Evolutionary conservation across 2,888 invertebrate species (phyloP), one percentile per base, ranked within the genome.

Genomic region (Leptinotarsa peninsularis): DNA sequence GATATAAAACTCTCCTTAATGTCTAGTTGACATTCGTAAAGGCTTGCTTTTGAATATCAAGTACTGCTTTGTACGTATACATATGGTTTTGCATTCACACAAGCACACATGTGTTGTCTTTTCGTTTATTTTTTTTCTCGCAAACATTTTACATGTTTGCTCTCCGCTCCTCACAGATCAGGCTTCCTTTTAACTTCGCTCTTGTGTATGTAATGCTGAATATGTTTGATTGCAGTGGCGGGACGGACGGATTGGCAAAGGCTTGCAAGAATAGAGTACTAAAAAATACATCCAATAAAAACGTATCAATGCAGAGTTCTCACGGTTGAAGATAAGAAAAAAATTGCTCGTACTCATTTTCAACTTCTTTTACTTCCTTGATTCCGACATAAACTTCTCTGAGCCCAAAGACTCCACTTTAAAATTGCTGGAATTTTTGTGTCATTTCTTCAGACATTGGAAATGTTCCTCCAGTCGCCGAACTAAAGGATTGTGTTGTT

Each of bases 31-130:
- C 77, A 79, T 79, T 73, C 73, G 70, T 73, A 73, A 69, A 76
- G 75, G 76, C 73, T 67, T 63, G 72, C 76, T 74, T 78, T 78
- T 74, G 78, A 78, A 78, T 76, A 76, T 80, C 76, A 80, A 78
- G 79, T 78, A 60, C 67, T 66, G 49, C 74, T 74, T 75, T 72
- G 71, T 74, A 72, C 50, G 77, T 74, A 66, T 76, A 74, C 81
- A 78, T 79, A 79, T 79, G 81, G 80, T 81, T 81, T 80, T 77
- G 79, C 80, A 79, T 80, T 81, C 77, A 76, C 71, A 71, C 63
- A 72, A 71, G 70, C 74, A 54, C 74, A 77, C 79, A 79, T 76
- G 76, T 79, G 77, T 70, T 74, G 74, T 70, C 71, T 76, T 75
- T 73, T 66, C 49, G 49, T 49, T 76, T 71, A 52, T 67, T 70